Evolutionary conservation across 2,797 vertebrate species (phyloP).

Genomic region (Ctenochaetus hawaiiensis): DNA sequence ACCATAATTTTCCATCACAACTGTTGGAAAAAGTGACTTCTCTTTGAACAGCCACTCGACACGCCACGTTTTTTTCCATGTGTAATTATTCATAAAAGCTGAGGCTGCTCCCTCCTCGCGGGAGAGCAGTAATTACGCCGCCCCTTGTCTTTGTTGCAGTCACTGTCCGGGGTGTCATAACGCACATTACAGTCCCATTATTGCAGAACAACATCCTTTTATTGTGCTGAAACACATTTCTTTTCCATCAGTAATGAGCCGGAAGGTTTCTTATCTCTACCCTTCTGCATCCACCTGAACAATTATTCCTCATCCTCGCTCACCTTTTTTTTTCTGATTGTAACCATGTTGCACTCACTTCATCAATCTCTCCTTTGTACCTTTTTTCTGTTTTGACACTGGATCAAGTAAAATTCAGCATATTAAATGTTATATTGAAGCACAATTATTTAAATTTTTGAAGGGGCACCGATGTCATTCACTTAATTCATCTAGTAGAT

Average conservation of each 20-base stretch:
- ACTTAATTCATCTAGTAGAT: conserved; percentile 10
- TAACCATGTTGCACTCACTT: neutral
- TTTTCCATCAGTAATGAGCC: conserved; percentile 58
- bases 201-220: conserved; percentile 39
- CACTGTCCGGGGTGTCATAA: conserved; percentile 41
- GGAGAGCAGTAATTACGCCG: conserved; percentile 65
- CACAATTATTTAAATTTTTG: conserved; percentile 3
- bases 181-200: conserved; percentile 49
- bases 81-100: conserved; percentile 62
- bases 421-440: conserved; percentile 8
- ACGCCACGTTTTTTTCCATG: conserved; percentile 7
- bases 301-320: neutral
- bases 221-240: conserved; percentile 45
- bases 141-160: conserved; percentile 37
- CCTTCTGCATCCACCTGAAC: neutral
- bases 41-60: neutral
- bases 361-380: neutral
- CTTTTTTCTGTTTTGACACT: conserved; percentile 29
- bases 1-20: neutral
- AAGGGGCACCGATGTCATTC: conserved; percentile 18
- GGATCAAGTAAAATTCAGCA: conserved; percentile 36
- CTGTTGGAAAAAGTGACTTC: conserved; percentile 3
- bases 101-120: conserved; percentile 24
- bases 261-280: conserved; percentile 48
- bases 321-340: neutral